phyloP scores from a whole-genome alignment of 2,113 vertebrate species.

The Galemys pyrenaicus region DNA sequence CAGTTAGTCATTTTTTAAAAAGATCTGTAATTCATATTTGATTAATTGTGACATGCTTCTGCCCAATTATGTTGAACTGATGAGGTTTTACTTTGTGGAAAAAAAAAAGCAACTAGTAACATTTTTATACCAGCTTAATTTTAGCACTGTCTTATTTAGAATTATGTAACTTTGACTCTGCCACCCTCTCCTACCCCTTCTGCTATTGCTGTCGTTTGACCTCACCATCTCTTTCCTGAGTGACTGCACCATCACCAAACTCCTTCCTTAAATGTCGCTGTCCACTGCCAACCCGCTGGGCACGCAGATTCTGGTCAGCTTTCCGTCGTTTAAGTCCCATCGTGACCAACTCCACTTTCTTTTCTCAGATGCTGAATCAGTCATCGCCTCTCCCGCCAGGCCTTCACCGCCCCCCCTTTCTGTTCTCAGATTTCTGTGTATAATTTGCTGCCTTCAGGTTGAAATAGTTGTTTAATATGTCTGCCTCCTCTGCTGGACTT shows the following conservation, averaged over 20 bases:
- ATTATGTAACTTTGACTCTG: slow-evolving; percentile 61
- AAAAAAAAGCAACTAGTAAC: neutral
- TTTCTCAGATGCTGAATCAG: neutral
- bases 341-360: too few relatives aligned
- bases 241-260: neutral
- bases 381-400: neutral
- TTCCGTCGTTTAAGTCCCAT: neutral
- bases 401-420: neutral
- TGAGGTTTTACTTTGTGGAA: slow-evolving; percentile 55
- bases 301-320: neutral
- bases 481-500: neutral
- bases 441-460: neutral
- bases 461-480: neutral
- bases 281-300: neutral
- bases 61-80: slow-evolving; percentile 63
- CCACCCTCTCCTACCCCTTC: neutral
- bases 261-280: neutral
- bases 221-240: neutral
- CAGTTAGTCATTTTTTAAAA: slow-evolving; percentile 53
- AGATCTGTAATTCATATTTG: slow-evolving; percentile 67
- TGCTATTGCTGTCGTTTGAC: neutral
- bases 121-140: slow-evolving; percentile 65
- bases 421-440: neutral
- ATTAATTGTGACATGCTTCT: slow-evolving; percentile 70
- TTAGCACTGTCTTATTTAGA: slow-evolving; percentile 60